Conservation (phyloP, 2,888 invertebrate genomes). For the Chrysina gloriosa region DNA sequence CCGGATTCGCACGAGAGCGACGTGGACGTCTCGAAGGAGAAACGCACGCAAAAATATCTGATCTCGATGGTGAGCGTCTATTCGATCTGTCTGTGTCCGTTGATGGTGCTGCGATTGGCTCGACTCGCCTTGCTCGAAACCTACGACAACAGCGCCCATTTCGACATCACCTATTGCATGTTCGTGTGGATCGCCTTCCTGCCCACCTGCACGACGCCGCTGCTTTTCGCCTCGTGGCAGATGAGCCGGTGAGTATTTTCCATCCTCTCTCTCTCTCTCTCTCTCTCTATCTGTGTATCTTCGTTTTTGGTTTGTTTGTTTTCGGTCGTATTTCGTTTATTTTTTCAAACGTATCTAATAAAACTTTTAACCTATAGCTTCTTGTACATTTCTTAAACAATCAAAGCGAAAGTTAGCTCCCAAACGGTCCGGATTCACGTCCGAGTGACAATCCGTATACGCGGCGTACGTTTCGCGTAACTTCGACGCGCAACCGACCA, state of each 20-base stretch:
- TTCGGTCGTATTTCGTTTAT: no score
- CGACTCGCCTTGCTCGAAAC: conserved; percentile 75
- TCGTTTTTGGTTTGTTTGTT: no score
- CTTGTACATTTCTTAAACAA: no score
- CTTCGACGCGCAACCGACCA: no score
- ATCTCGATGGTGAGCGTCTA: conserved; percentile 75
- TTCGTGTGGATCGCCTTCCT: conserved; percentile 79
- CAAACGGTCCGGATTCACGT: no score
- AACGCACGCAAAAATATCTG: conserved; percentile 75
- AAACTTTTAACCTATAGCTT: no score
- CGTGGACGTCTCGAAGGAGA: conserved; percentile 71
- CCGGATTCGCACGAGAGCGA: conserved; percentile 69
- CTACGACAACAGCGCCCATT: conserved; percentile 74
- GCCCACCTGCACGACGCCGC: conserved; percentile 75
- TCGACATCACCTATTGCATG: conserved; percentile 76
- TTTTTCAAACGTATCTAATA: no score
- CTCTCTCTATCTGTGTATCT: no score
- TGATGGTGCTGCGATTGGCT: conserved; percentile 72
- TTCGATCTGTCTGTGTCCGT: conserved; percentile 75
- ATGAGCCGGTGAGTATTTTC: conserved; percentile 72
- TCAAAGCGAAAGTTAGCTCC: no score
- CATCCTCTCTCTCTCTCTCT: no score
- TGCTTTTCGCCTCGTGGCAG: conserved; percentile 74
- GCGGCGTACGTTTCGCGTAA: no score
- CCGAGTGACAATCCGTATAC: no score